These are phyloP conservation scores for Papilio xuthus DNA, from an alignment of 1,140 invertebrate species.

Conservation along the genomic window DNA sequence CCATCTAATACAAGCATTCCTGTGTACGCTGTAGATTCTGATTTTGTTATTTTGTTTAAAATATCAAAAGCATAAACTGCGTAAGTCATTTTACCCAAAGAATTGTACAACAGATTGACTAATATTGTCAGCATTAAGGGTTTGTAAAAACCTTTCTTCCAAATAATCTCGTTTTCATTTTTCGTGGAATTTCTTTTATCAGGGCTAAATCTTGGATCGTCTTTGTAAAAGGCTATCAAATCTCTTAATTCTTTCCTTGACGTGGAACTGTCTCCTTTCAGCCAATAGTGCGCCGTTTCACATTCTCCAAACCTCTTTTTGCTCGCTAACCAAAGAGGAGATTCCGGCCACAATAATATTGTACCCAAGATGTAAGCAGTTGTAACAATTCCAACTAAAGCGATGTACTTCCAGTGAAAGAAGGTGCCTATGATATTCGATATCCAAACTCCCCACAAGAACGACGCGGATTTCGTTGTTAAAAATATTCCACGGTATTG, in stretches of 20 bases:
- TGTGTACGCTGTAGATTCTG: slow-evolving; percentile 37
- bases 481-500: slow-evolving; percentile 55
- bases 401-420: slow-evolving; percentile 45
- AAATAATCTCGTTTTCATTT: neutral
- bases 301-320: slow-evolving; percentile 49
- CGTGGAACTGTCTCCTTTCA: slow-evolving; percentile 45
- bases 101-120: slow-evolving; percentile 9
- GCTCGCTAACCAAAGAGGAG: slow-evolving; percentile 51
- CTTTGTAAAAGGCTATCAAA: slow-evolving; percentile 6
- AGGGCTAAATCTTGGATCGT: neutral
- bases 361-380: slow-evolving; percentile 38
- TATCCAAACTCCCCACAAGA: slow-evolving; percentile 57
- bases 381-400: slow-evolving; percentile 12
- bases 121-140: neutral
- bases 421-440: slow-evolving; percentile 59
- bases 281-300: slow-evolving; percentile 42
- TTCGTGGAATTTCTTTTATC: neutral
- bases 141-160: slow-evolving; percentile 21
- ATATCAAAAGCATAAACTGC: slow-evolving; percentile 45
- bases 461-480: slow-evolving; percentile 52
- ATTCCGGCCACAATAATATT: slow-evolving; percentile 50
- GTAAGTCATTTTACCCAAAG: slow-evolving; percentile 42
- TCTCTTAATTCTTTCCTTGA: slow-evolving; percentile 49
- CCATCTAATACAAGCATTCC: slow-evolving; percentile 42
- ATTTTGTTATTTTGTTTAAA: slow-evolving; percentile 38